Evolutionary conservation across 1,140 invertebrate species (phyloP).

Genomic region (Trissolcus basalis): DNA sequence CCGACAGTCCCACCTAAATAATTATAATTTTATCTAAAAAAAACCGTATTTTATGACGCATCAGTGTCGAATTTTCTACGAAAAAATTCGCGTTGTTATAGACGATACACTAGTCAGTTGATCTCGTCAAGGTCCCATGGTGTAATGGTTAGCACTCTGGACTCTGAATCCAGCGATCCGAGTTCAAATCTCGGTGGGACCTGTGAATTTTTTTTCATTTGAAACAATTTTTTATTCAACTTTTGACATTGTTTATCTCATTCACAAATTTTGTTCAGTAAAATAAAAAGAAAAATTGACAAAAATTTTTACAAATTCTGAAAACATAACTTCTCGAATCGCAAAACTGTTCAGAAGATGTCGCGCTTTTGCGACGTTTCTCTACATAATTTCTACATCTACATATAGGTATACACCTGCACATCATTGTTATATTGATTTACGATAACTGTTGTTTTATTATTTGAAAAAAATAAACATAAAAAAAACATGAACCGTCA

Average conservation of each 20-base stretch:
- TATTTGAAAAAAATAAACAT: conserved; percentile 14
- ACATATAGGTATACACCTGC: neutral
- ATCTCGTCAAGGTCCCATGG: conserved; percentile 69
- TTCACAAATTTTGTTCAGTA: neutral
- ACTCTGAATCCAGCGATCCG: conserved; percentile 88
- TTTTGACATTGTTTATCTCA: conserved; percentile 75
- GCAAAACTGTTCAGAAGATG: neutral
- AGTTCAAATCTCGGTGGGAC: conserved; percentile 82
- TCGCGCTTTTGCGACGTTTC: neutral
- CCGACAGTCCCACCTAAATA: too few species aligned
- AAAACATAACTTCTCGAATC: neutral
- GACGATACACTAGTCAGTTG: too few species aligned
- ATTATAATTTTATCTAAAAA: too few species aligned
- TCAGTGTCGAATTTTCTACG: too few species aligned
- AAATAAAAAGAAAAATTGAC: too few species aligned
- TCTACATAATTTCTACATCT: neutral
- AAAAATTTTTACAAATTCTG: neutral
- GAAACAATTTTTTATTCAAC: neutral
- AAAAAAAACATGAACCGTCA: conserved; percentile 51
- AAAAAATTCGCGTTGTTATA: too few species aligned
- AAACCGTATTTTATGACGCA: too few species aligned
- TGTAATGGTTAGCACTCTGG: conserved; percentile 79
- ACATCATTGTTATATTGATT: too few species aligned
- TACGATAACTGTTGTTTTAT: neutral
- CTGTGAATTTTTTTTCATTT: conserved; percentile 67